phyloP scores from a whole-genome alignment of 2,797 vertebrate species.

The Rhinichthys osculus region DNA sequence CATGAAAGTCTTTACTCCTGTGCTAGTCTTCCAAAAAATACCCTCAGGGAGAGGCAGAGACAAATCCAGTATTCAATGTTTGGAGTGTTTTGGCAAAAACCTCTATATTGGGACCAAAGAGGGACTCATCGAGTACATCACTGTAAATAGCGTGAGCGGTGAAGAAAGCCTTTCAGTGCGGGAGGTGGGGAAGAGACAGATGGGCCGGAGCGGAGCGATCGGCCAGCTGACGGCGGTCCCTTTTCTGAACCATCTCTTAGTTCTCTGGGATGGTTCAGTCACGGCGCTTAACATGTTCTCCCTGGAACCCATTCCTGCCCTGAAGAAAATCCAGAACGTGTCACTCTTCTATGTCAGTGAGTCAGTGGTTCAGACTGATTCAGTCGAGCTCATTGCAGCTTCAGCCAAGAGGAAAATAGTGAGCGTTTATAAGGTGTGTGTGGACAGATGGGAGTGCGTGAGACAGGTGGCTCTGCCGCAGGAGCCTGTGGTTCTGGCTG shows the following conservation, averaged over 20 bases:
- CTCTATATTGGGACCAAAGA: constrained; percentile 73
- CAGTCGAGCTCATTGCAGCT: constrained; percentile 68
- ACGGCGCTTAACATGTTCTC: constrained; percentile 77
- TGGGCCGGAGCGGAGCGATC: constrained; percentile 70
- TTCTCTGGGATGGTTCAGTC: constrained; percentile 73
- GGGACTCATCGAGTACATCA: constrained; percentile 50
- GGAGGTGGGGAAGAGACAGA: constrained; percentile 70
- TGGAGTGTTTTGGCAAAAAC: constrained; percentile 71
- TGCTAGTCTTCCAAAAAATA: constrained; percentile 68
- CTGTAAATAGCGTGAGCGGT: constrained; percentile 12
- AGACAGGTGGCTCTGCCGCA: constrained; percentile 70
- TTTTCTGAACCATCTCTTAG: constrained; percentile 76
- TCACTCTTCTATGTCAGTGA: constrained; percentile 67
- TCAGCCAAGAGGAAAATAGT: constrained; percentile 70
- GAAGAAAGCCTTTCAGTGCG: constrained; percentile 49
- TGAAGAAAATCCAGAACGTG: constrained; percentile 75
- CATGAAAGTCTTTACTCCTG: constrained; percentile 67
- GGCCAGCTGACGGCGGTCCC: constrained; percentile 69
- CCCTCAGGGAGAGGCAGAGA: constrained; percentile 69
- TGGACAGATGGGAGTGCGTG: constrained; percentile 74
- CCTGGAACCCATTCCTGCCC: constrained; percentile 66
- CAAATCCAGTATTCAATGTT: constrained; percentile 70
- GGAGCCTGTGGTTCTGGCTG: constrained; percentile 70
- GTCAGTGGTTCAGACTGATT: constrained; percentile 4
- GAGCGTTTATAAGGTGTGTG: constrained; percentile 68